phyloP scores from a whole-genome alignment of 2,797 vertebrate species.

The Phrynocephalus guinanensis region DNA sequence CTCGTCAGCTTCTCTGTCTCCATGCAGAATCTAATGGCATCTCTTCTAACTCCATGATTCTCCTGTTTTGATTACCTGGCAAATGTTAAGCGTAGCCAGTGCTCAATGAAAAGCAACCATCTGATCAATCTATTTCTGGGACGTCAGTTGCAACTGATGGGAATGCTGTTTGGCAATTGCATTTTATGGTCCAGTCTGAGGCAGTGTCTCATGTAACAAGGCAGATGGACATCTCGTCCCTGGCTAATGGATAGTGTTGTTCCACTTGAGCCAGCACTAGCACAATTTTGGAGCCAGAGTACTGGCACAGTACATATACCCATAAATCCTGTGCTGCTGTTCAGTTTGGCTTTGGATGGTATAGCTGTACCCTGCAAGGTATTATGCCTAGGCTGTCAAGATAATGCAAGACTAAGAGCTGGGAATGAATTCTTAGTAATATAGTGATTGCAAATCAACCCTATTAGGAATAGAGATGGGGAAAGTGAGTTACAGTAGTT shows the following conservation, averaged over 20 bases:
- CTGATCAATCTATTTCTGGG: neutral
- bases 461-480: neutral
- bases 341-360: neutral
- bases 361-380: neutral
- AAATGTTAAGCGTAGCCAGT: neutral
- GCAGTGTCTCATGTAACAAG: neutral
- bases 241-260: neutral
- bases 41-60: neutral
- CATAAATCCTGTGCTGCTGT: neutral
- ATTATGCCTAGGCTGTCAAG: neutral
- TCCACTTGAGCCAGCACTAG: neutral
- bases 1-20: neutral
- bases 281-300: neutral
- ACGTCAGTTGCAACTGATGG: neutral
- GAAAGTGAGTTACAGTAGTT: too few species aligned
- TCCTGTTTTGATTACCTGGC: neutral
- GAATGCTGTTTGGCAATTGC: neutral
- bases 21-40: neutral
- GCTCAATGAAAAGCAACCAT: neutral
- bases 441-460: neutral
- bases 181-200: constrained; percentile 15
- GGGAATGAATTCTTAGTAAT: neutral
- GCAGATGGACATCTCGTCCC: constrained; percentile 18
- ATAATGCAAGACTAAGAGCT: neutral
- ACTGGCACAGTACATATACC: neutral